Base-by-base conservation (phyloP, 2,888 invertebrate species). In the Hypercompe scribonia region DNA sequence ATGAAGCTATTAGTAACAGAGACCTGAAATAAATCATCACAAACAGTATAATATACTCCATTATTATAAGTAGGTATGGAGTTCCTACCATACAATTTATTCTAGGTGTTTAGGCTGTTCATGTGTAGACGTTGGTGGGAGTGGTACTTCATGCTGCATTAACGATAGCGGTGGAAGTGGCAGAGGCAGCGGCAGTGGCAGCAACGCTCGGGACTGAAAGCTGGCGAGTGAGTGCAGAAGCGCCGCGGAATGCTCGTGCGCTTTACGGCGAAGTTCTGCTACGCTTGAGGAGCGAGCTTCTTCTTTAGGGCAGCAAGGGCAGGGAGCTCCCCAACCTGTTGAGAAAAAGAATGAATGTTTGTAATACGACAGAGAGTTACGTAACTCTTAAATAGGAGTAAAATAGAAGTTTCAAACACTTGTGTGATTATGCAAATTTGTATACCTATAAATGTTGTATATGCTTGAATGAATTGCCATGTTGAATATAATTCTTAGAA, bases 221-320 rank as follows among this genome's bases (percentile, higher is more conserved):
- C 92, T 96, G 84, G 98, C 97, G 68, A 98, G 92, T 58, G 97
- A 97, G 89, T 98, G 98, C 70, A 98, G 92, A 36, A 98, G 93
- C 0, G 99, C 99, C 1, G 99, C 99, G 1, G 99, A 98, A 92
- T 99, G 99, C 90, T 99, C 99, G 92, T 99, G 98, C 1, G 99
- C 99, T 90, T 99, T 99, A 71, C 99, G 97, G 13, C 99, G 96
- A 65, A 99, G 96, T 87, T 99, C 99, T 0, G 99, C 99, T 33
- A 99, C 98, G 91, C 98, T 99, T 84, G 98, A 97, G 10, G 98
- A 97, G 61, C 98, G 96, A 58, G 98, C 97, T 90, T 98, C 98
- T 79, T 96, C 95, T 80, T 95, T 97, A 11, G 98, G 97, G 88
- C 98, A 98, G 89, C 98, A 98, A 0, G 98, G 97, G 89, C 98